These are phyloP conservation scores for Hapalemur alaotrensis DNA, from an alignment of 2,797 vertebrate genomes.

Conservation along the genomic window DNA sequence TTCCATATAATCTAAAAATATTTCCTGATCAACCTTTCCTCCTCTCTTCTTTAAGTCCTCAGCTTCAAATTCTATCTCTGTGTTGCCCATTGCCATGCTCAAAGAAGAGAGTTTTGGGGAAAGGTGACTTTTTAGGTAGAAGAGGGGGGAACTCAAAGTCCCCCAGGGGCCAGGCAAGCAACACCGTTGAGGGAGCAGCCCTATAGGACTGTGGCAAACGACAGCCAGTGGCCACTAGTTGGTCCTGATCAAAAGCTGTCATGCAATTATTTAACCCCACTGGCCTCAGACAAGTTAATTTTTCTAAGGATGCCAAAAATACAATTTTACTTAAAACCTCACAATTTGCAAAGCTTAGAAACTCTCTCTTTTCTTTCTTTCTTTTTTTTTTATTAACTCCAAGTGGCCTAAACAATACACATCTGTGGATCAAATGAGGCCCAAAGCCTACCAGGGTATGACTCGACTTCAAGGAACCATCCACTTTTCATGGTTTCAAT, in stretches of 20 bases:
- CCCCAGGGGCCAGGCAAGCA: not conserved
- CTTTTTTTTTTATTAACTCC: not conserved
- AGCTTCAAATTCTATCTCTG: not conserved
- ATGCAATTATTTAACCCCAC: not conserved
- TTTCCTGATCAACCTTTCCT: not conserved
- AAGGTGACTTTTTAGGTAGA: not conserved
- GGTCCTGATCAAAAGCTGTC: not conserved
- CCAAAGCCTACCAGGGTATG: not conserved
- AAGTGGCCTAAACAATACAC: conserved; percentile 3
- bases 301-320: conserved; percentile 1
- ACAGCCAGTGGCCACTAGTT: not conserved
- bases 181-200: not conserved
- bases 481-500: conserved; percentile 21
- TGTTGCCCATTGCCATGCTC: not conserved
- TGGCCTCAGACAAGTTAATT: not conserved
- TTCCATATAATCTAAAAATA: not conserved
- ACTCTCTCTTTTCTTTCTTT: not conserved
- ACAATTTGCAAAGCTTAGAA: not conserved
- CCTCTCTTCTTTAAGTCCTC: not conserved
- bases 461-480: conserved; percentile 29
- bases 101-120: not conserved
- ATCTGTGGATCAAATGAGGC: not conserved
- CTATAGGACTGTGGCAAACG: not conserved
- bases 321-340: not conserved
- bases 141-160: not conserved